phyloP scores from a whole-genome alignment of 1,140 invertebrate species.

The Hylyphantes graminicola region DNA sequence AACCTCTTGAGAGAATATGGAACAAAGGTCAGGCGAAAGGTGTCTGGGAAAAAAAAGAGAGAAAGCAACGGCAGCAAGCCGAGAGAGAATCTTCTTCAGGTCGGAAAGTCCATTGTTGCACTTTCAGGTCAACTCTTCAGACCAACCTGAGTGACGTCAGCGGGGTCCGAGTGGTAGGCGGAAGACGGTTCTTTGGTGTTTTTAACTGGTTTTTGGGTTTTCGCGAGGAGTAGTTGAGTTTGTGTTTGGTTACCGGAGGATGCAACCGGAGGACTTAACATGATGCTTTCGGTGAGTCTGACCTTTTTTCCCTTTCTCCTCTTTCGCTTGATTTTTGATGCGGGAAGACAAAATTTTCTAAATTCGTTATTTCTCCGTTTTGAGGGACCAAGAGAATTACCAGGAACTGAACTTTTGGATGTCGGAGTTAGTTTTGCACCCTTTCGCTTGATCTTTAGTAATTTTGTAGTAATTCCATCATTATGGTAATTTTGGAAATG shows the following conservation, averaged over 20 bases:
- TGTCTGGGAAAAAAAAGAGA: conserved; percentile 52
- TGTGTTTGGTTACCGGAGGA: conserved; percentile 49
- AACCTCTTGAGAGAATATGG: conserved; percentile 32
- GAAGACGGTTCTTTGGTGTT: conserved; percentile 45
- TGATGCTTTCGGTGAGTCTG: conserved; percentile 52
- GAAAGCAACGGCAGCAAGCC: neutral
- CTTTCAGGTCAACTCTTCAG: conserved; percentile 48
- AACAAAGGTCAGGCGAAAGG: conserved; percentile 57
- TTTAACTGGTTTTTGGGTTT: conserved; percentile 54
- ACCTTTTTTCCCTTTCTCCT: too few species aligned
- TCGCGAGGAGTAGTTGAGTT: conserved; percentile 18
- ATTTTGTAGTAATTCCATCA: too few species aligned
- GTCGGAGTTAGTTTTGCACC: too few species aligned
- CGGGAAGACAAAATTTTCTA: too few species aligned
- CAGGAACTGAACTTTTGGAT: too few species aligned
- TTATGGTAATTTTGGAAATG: too few species aligned
- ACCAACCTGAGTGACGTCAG: conserved; percentile 48
- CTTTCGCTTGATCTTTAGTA: too few species aligned
- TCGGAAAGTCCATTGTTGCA: conserved; percentile 48
- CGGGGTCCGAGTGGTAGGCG: conserved; percentile 15
- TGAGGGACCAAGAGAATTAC: too few species aligned
- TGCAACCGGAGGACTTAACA: conserved; percentile 45
- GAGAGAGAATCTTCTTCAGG: conserved; percentile 3
- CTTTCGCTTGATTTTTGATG: too few species aligned
- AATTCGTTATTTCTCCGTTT: too few species aligned